These are phyloP conservation scores for Callimorpha dominula DNA, from an alignment of 2,888 invertebrate genomes.

Conservation along the genomic window DNA sequence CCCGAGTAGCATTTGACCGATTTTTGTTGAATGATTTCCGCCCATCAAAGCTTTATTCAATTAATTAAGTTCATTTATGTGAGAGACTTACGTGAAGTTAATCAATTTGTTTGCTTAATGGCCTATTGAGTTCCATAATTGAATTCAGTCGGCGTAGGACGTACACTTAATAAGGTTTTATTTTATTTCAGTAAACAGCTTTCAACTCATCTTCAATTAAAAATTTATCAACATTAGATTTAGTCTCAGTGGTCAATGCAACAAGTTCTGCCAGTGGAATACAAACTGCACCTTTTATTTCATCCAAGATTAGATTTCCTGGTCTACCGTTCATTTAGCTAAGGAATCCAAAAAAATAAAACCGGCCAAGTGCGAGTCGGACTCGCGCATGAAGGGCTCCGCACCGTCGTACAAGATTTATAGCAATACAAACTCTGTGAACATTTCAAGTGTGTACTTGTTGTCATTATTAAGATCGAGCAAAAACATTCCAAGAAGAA, in stretches of 20 bases:
- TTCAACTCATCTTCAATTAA: not conserved
- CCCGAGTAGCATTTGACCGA: too few relatives aligned
- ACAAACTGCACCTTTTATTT: not conserved
- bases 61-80: not conserved
- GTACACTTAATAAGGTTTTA: not conserved
- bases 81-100: not conserved
- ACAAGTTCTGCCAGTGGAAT: not conserved
- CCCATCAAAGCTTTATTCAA: not conserved
- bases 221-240: too few relatives aligned
- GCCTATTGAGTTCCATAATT: not conserved
- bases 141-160: not conserved
- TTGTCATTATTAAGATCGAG: too few relatives aligned
- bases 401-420: too few relatives aligned
- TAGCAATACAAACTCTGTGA: too few relatives aligned
- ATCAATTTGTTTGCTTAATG: conserved; percentile 1
- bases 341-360: too few relatives aligned
- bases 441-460: too few relatives aligned
- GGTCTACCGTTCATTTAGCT: too few relatives aligned
- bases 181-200: not conserved
- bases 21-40: not conserved
- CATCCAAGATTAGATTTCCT: not conserved
- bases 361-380: too few relatives aligned
- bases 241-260: not conserved
- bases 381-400: too few relatives aligned
- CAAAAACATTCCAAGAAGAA: too few relatives aligned